Conservation (phyloP, 2,113 vertebrate genomes). For the Cyanoderma ruficeps region DNA sequence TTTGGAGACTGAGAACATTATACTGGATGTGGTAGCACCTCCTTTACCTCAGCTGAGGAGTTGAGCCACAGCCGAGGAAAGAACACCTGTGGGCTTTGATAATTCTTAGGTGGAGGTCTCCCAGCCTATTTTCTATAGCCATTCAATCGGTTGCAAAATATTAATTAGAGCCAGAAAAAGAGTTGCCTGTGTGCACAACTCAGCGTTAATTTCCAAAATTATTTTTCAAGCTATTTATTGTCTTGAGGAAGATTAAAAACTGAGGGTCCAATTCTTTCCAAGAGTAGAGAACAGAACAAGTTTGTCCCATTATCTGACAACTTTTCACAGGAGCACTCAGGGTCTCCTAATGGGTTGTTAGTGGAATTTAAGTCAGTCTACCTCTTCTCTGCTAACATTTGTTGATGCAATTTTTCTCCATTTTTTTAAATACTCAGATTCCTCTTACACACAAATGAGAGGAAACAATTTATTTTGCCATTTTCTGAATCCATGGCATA, state of each 20-base stretch:
- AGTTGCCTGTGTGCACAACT: neutral
- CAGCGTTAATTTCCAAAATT: neutral
- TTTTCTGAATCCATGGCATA: neutral
- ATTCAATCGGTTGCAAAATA: neutral
- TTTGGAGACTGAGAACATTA: neutral
- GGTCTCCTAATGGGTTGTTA: neutral
- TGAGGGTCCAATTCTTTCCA: neutral
- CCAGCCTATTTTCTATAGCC: neutral
- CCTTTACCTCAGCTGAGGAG: neutral
- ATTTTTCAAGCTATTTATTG: neutral
- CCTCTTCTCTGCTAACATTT: neutral
- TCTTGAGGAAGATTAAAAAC: neutral
- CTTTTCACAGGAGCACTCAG: neutral
- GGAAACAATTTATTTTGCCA: neutral
- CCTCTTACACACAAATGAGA: neutral
- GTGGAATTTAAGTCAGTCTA: neutral
- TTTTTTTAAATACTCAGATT: neutral
- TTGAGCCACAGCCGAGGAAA: neutral
- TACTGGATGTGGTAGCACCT: neutral
- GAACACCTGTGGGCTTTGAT: neutral
- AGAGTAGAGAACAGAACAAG: neutral
- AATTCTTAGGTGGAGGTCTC: neutral
- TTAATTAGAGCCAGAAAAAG: neutral
- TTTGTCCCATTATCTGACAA: neutral
- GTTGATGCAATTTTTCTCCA: neutral